Base-by-base conservation (phyloP, 1,140 invertebrate species). In the Diorhabda carinulata region DNA sequence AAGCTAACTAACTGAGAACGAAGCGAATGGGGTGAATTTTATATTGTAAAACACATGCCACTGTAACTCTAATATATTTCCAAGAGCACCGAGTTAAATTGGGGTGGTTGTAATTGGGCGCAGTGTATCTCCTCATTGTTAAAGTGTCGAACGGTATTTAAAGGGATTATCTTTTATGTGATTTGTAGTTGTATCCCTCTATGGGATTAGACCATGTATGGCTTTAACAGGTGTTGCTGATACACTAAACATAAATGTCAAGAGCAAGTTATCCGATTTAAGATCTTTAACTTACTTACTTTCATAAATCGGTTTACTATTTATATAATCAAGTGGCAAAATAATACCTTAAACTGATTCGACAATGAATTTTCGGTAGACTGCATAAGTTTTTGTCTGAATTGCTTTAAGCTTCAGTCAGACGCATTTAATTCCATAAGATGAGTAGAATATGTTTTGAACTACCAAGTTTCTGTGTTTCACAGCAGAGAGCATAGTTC, bases 101-200 rank as follows among this genome's bases (percentile, higher is more conserved):
- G n/a, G 47, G 47, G 47, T 8, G 47, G 3, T 52, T 52, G 47
- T 70, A 72, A 74, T 72, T 72, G 68, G 69, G 9, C 68, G 67
- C 66, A 64, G n/a, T 57, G 66, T 67, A 69, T 65, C 73, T 67
- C 73, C 61, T 68, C 66, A 59, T 74, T 74, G 67, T 68, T 71
- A 70, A 74, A 72, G 57, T 69, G 65, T 74, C 71, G 68, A 69
- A 62, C 66, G 71, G 71, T 64, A 71, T 71, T 72, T 74, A 73
- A 25, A 68, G 69, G 66, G 73, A 74, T 74, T 74, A 74, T 72
- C 71, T 73, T 52, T 66, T 71, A 9, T 63, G 67, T 72, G 71
- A 74, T 74, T 74, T 74, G 73, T 74, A 71, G 72, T 60, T 42
- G 6, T 43, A 10, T 66, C 64, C 67, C 68, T 58, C 8, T 61